phyloP scores from a whole-genome alignment of 2,113 vertebrate species.

The Cichladusa arquata region DNA sequence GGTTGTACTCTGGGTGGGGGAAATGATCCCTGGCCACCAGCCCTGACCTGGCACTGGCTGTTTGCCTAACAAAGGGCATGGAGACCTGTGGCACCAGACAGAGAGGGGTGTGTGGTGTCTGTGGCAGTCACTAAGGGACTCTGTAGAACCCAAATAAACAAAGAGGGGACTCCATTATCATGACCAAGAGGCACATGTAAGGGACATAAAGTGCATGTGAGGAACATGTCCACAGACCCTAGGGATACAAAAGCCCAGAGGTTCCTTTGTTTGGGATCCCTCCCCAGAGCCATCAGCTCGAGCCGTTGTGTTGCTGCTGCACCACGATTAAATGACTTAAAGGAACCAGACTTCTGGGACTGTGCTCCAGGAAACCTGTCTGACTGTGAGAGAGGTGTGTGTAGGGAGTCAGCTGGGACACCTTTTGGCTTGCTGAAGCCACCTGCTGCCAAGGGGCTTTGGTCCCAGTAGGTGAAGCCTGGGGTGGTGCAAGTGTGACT shows the following conservation, averaged over 20 bases:
- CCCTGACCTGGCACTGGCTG: neutral
- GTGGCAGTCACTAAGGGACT: neutral
- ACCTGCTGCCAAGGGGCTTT: neutral
- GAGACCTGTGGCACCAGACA: neutral
- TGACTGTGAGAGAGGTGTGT: neutral
- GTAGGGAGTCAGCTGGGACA: neutral
- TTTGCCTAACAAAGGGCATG: neutral
- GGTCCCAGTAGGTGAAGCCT: neutral
- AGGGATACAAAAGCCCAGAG: neutral
- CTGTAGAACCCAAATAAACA: neutral
- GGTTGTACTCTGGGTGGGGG: neutral
- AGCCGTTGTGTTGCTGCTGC: neutral
- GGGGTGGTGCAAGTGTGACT: neutral
- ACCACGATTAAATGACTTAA: neutral
- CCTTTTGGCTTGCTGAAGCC: neutral
- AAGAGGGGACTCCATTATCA: neutral
- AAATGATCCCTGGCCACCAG: neutral
- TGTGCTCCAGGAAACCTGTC: neutral
- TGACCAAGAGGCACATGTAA: neutral
- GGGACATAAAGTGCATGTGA: neutral
- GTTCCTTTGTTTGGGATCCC: neutral
- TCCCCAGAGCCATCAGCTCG: neutral
- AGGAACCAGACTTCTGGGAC: neutral
- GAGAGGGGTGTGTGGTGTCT: neutral
- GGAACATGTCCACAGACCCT: neutral